Base-by-base conservation (phyloP, 2,113 vertebrate genomes). In the Hylia prasina region DNA sequence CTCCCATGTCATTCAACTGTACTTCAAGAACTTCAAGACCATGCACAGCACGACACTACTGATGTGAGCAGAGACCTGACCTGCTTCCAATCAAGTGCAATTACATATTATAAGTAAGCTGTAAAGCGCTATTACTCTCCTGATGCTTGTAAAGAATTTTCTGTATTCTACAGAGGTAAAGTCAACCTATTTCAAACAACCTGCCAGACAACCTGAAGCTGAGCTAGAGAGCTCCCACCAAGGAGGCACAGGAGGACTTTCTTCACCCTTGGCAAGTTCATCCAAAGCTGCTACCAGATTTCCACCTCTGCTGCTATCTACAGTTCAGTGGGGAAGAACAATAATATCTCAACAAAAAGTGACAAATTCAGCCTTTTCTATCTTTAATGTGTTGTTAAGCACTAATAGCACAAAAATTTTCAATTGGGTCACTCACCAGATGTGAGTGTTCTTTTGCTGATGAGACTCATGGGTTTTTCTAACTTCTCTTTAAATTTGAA, bases 401-500 rank as follows among this genome's bases (percentile, higher is more conserved):
- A 80, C 47, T 90, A 88, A 90, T 2, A 77, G 47, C 33, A 83
- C 16, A 87, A 92, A 77, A 87, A 86, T 51, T 51, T 83, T 51
- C 51, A 68, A 10, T 30, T 78, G 64, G 47, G 72, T 81, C 86
- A 73, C 19, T 53, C 50, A 73, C 10, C 31, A 94, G 63, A 65
- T 44, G n/a, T n/a, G n/a, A n/a, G n/a, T 69, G 50, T 51, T 90
- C 47, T 70, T 88, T 81, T 47, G 15, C 44, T 92, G 68, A 87
- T 54, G 68, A 89, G 68, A 78, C 89, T 78, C 51, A 14, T 37
- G 80, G 53, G 30, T 63, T 86, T 90, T 93, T 82, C 53, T 68
- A 79, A 56, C 53, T 75, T 88, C 75, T 45, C 63, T 90, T 86
- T 70, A 70, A 89, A 94, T 84, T 93, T 73, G 18, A 94, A 93